Base-by-base conservation (phyloP, 2,797 vertebrate genomes). In the Mormyrus proboscirostris region DNA sequence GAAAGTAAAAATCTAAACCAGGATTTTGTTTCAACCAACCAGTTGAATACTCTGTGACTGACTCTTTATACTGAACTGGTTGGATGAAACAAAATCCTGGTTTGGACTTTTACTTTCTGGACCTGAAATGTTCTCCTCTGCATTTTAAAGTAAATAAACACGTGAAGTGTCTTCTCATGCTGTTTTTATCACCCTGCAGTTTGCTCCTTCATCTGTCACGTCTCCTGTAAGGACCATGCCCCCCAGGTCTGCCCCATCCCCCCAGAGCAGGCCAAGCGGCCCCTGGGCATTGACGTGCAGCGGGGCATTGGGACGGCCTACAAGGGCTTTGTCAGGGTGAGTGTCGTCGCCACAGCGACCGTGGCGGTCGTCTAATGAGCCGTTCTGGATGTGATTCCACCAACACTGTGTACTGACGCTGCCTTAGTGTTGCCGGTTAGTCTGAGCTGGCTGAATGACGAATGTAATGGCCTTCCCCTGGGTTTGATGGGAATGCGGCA, bases 231-330 rank as follows among this genome's bases (percentile, higher is more conserved):
- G 94, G 98, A 99, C 94, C 96, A 97, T 9, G 97, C 97, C 2
- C 98, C 98, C 89, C 96, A 97, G 93, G 95, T 99, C 92, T 99
- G 98, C 93, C 98, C 98, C 82, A 97, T 99, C 92, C 98, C 98
- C 41, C 95, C 97, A 0, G 98, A 99, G 93, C 98, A 99, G 92
- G 95, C 97, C 91, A 99, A 98, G 95, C 96, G 98, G 90, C 98
- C 98, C 1, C 97, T 98, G 88, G 98, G 98, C 44, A 96, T 99
- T 88, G 98, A 99, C 5, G 97, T 99, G 87, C 98, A 99, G 94
- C 94, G 98, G 88, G 98, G 98, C 91, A 99, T 99, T 88, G 98
- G 98, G 88, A 99, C 98, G 0, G 98, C 98, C 41, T 99, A 99
- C 94, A 99, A 98, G 93, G 98, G 98, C 86, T 99, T 97, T 4